Evolutionary conservation across 1,140 invertebrate species (phyloP), one percentile per base, ranked within the genome.

Genomic region (Drosophila grimshawi): DNA sequence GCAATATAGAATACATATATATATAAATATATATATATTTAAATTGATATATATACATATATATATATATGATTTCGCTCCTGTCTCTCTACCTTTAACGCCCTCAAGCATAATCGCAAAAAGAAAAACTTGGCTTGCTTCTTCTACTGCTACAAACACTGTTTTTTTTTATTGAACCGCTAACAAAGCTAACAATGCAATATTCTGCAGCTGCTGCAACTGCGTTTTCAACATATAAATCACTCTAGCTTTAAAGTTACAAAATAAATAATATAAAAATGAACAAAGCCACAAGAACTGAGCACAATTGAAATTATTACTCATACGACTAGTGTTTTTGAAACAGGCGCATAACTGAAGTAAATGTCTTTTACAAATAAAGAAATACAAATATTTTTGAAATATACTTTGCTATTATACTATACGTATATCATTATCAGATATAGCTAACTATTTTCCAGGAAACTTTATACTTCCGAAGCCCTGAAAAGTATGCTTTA

Each of bases 51-150:
- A 19, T 19, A 19, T 19, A 19, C 2, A 19, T 19, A 19, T 19
- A 19, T 19, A 19, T 1, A 19, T 19, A 1, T 19, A 19, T 19
- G 19, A 19, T 19, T 55, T 75, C 27, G 53, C 53, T 46, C 39
- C 45, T 55, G 29, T 45, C 33, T 64, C 27, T 57, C 62, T 59
- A 5, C 29, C 45, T 11, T 29, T 30, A 49, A 51, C 48, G 27
- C 35, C 29, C 30, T 32, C 2, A 5, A 53, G 7, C 37, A 32
- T 33, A 5, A 39, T 30, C 6, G 53, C 19, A 35, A 59, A 2
- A 57, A 19, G 19, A 5, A 37, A 39, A 10, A 55, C 76, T 81
- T 76, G 45, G 71, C 81, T 76, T 71, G 80, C 77, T 63, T 41
- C 37, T 8, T 59, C 68, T 64, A 76, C 62, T 56, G 78, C 51